Base-by-base conservation (phyloP, 1,140 invertebrate genomes). In the Stegodyphus mimosarum region DNA sequence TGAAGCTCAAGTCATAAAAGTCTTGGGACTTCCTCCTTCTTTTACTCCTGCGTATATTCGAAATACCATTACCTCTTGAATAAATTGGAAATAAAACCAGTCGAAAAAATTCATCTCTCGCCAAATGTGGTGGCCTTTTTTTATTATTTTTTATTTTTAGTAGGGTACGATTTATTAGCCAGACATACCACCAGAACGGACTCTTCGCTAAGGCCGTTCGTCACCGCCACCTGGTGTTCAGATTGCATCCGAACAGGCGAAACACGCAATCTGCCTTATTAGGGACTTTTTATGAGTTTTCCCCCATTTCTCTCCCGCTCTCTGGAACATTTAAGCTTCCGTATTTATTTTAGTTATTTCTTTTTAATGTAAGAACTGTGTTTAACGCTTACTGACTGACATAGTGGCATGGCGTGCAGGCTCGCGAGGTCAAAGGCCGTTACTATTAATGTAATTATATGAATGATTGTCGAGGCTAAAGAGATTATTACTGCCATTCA, bases 71-170 rank as follows among this genome's bases (percentile, higher is more conserved):
- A 6, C 17, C 7, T 64, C 49, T 67, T 69, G 52, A 79, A 79
- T 79, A 79, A 79, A 79, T 79, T 70, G 77, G 63, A 70, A 71
- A 79, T 79, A 48, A 79, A 79, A 71, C 15, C 6, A 66, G 52
- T 33, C 49, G 53, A 53, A 79, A 70, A 79, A 55, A 51, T 78
- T 55, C 18, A 18, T 33, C 67, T 70, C 66, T 67, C 64, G 70
- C n/a, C 49, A 33, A 15, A 52, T 15, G 0, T n/a, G 15, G 33
- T 18, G 33, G 18, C 66, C 66, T 60, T 79, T 50, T 52, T 33
- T 71, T 33, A 48, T 71, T 55, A 55, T 6, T 70, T 7, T 11
- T 48, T 33, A 33, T 33, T 33, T 33, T 33, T 33, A 33, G 33
- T 33, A 33, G 33, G 33, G 3, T 67, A 49, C 64, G 52, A 71